These are phyloP conservation scores for Stegana nigrithorax DNA, from an alignment of 2,888 invertebrate species.

Conservation along the genomic window DNA sequence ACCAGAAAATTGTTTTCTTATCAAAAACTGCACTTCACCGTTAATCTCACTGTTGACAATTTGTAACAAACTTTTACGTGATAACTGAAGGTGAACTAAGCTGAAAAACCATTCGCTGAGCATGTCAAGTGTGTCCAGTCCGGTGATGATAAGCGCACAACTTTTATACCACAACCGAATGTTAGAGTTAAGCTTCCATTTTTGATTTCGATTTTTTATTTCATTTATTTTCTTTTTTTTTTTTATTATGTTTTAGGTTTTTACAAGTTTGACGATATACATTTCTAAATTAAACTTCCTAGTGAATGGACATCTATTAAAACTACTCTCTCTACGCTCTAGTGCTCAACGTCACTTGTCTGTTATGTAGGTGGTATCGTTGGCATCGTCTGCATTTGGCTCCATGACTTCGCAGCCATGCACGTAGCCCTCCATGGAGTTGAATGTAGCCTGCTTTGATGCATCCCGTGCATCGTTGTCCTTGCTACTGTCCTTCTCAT, in stretches of 20 bases:
- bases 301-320: not conserved
- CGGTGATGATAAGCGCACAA: conserved; percentile 1
- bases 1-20: no score
- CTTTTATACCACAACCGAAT: not conserved
- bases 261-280: no score
- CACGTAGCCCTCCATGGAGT: conserved; percentile 51
- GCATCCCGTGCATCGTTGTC: not conserved
- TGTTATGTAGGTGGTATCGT: conserved; percentile 47
- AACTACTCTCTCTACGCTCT: not conserved
- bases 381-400: conserved; percentile 47
- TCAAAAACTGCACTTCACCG: no score
- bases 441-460: conserved; percentile 12
- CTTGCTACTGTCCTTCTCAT: not conserved
- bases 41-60: no score
- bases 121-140: no score
- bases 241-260: not conserved
- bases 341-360: not conserved
- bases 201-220: not conserved
- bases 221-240: not conserved
- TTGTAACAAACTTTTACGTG: no score
- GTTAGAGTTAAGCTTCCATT: not conserved
- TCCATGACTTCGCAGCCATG: conserved; percentile 57
- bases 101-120: no score
- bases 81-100: not conserved
- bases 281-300: no score